Percentiles rank a stretch among this genome's conserved stretches.
Conservation (phyloP, 2,113 vertebrate genomes). For the Lagopus muta region DNA sequence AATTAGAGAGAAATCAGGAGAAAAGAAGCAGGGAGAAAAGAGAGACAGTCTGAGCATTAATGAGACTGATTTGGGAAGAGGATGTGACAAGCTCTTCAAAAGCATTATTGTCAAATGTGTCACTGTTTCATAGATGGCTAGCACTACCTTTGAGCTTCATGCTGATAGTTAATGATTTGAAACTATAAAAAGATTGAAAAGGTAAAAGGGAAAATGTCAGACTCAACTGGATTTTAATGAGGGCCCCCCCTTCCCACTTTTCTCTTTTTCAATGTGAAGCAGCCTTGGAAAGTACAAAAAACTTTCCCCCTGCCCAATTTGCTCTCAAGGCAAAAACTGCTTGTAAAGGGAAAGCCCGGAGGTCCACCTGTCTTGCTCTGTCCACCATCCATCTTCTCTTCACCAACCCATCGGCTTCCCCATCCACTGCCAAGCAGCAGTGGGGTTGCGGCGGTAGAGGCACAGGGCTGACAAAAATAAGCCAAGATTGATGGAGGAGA, state of each 20-base stretch:
- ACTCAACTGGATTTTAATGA: slow-evolving; percentile 84
- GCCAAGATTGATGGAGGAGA: slow-evolving; percentile 78
- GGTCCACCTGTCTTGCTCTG: background rate
- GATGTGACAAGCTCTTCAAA: slow-evolving; percentile 86
- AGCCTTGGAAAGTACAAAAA: slow-evolving; percentile 58
- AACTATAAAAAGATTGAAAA: slow-evolving; percentile 86
- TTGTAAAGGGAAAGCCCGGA: slow-evolving; percentile 48
- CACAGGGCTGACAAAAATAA: slow-evolving; percentile 76
- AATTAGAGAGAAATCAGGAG: slow-evolving; percentile 83
- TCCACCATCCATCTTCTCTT: slow-evolving; percentile 17
- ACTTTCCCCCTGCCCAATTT: slow-evolving; percentile 7
- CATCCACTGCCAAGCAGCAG: background rate
- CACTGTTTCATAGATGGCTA: slow-evolving; percentile 81
- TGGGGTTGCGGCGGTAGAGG: background rate
- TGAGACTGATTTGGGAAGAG: slow-evolving; percentile 86
- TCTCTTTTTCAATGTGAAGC: slow-evolving; percentile 33
- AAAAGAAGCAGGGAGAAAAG: slow-evolving; percentile 80
- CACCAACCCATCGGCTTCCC: background rate
- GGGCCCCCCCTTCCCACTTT: slow-evolving; percentile 21
- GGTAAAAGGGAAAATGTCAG: slow-evolving; percentile 81
- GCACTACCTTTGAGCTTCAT: slow-evolving; percentile 81
- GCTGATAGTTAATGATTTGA: slow-evolving; percentile 86
- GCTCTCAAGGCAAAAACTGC: slow-evolving; percentile 35
- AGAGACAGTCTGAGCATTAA: slow-evolving; percentile 84
- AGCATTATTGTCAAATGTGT: slow-evolving; percentile 86